Evolutionary conservation across 1,140 invertebrate species (phyloP).

Genomic region (Macrostomum lignano): DNA sequence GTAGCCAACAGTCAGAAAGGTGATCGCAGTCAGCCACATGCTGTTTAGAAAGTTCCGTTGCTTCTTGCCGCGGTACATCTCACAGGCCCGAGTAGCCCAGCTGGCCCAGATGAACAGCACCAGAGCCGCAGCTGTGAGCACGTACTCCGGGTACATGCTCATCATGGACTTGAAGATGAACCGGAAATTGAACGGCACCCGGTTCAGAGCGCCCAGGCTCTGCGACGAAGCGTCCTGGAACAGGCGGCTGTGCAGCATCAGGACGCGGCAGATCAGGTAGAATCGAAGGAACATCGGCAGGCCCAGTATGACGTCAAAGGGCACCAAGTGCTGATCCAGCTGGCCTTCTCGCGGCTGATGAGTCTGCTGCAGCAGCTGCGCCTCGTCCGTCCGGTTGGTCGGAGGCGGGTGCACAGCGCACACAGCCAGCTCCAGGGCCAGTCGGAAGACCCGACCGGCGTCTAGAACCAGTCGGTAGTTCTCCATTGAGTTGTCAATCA

Average conservation of each 20-base stretch:
- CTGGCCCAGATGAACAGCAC: conserved; percentile 15
- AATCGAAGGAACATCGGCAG: conserved; percentile 2
- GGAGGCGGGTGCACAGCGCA: conserved; percentile 22
- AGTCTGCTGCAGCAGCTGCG: neutral
- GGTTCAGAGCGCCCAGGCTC: conserved; percentile 22
- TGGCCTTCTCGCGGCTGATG: neutral
- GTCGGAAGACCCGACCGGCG: conserved; percentile 10
- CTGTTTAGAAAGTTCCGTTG: conserved; percentile 16
- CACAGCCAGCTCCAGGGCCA: conserved; percentile 15
- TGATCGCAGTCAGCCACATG: conserved; percentile 23
- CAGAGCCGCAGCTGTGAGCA: conserved; percentile 17
- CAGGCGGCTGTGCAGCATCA: conserved; percentile 1
- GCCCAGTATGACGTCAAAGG: neutral
- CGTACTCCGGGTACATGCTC: conserved; percentile 20
- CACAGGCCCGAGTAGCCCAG: conserved; percentile 14
- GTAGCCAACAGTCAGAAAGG: conserved; percentile 24
- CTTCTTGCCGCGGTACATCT: conserved; percentile 9
- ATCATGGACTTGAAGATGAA: conserved; percentile 27
- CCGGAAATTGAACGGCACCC: conserved; percentile 20
- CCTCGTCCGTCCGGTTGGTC: conserved; percentile 10
- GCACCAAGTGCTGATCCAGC: neutral
- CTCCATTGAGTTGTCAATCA: conserved; percentile 21
- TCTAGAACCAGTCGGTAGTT: conserved; percentile 19
- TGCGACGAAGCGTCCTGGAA: neutral
- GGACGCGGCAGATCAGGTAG: neutral